Conservation (phyloP, 2,113 vertebrate species). For the Embiotoca jacksoni region DNA sequence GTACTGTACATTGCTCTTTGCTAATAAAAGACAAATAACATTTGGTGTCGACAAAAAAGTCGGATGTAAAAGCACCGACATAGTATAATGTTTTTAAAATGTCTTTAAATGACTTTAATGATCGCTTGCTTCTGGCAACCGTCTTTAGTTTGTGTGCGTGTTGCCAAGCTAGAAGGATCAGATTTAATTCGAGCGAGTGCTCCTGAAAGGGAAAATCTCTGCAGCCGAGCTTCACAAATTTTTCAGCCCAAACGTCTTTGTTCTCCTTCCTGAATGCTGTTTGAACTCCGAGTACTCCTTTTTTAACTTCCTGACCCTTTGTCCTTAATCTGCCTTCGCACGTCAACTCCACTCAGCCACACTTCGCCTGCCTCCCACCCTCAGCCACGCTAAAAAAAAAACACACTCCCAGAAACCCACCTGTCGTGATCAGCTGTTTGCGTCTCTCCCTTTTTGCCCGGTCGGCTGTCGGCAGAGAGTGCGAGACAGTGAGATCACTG, state of each 20-base stretch:
- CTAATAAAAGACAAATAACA: no score
- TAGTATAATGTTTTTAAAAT: no score
- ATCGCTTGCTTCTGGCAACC: not conserved
- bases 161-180: not conserved
- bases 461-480: conserved; percentile 50
- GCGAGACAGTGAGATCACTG: conserved; percentile 13
- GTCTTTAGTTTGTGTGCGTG: not conserved
- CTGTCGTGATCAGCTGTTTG: conserved; percentile 66
- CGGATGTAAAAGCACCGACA: no score
- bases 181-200: not conserved
- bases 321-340: conserved; percentile 5
- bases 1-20: no score
- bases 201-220: not conserved
- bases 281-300: conserved; percentile 17
- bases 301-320: conserved; percentile 30
- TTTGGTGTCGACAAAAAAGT: no score
- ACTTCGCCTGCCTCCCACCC: conserved; percentile 5
- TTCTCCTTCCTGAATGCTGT: conserved; percentile 18
- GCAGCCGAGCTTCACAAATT: not conserved
- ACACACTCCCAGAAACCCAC: conserved; percentile 40
- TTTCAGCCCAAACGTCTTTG: not conserved
- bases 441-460: conserved; percentile 24
- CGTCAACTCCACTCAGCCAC: conserved; percentile 23
- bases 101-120: not conserved
- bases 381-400: conserved; percentile 30